A percentile compares a stretch with the other conserved stretches of the same genome.
phyloP scores from a whole-genome alignment of 2,797 vertebrate species.

The Danio tinwini region DNA sequence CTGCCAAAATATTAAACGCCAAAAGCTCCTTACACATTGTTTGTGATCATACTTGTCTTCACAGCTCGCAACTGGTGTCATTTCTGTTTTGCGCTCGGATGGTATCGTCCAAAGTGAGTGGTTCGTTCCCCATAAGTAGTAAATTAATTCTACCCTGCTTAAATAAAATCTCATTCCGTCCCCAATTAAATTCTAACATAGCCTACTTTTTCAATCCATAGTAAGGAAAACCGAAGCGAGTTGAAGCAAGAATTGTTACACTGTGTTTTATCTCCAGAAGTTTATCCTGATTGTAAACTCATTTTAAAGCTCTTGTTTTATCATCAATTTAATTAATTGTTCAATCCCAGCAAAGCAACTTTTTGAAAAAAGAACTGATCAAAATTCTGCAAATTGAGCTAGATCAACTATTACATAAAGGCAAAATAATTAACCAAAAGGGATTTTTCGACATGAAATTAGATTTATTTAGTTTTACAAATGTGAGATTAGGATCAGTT shows the following conservation, averaged over 20 bases:
- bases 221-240: neutral
- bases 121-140: neutral
- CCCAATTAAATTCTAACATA: neutral
- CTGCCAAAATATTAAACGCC: too few relatives aligned
- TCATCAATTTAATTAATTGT: neutral
- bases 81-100: neutral
- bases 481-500: neutral
- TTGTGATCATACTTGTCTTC: neutral
- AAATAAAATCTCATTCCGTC: neutral
- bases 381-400: neutral
- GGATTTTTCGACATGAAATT: neutral
- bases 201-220: neutral
- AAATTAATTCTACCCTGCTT: neutral
- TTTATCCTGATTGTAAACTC: neutral
- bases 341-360: too few relatives aligned
- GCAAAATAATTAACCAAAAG: neutral
- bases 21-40: neutral
- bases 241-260: neutral
- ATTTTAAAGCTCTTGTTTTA: neutral
- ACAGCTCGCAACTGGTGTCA: slow-evolving; percentile 16
- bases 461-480: neutral
- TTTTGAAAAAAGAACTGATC: neutral
- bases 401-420: neutral
- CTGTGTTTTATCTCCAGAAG: neutral
- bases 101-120: neutral